Base-by-base conservation (phyloP, 2,113 vertebrate genomes). In the Steatornis caripensis region DNA sequence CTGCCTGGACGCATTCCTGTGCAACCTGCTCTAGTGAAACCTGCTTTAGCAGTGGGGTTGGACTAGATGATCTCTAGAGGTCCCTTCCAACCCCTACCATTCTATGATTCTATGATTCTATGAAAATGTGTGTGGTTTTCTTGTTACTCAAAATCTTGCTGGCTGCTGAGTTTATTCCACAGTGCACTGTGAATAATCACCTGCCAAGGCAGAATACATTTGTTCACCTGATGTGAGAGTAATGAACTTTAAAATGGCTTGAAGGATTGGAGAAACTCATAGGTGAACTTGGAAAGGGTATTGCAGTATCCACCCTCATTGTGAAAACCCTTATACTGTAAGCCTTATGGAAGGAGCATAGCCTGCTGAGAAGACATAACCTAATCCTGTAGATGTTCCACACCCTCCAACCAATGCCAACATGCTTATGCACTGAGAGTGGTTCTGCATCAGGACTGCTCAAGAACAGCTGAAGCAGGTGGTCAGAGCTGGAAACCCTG, bases 171-270 rank as follows among this genome's bases (percentile, higher is more conserved):
- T 83, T 78, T 78, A 29, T 72, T 83, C 58, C 18, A n/a, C 10
- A 23, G 46, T 21, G 21, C 68, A 20, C 19, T 83, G 6, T 78
- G 36, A 78, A 32, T 70, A 43, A 61, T 91, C 53, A 94, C 4
- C 53, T 91, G 32, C 36, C 13, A 39, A 37, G 39, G 53, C 36
- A 83, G 23, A 72, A 43, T 27, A 20, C 1, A 0, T 41, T 64
- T 75, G 8, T 71, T 77, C 22, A 71, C 26, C 29, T 79, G 17
- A 36, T 4, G 2, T 36, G 27, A 83, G 83, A 51, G 10, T 51
- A 37, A 36, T 1, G 1, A 39, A 15, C 37, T 65, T 82, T 90
- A 65, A 58, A 76, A 71, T 14, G n/a, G 8, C 0, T 0, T 49
- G 51, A 65, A 54, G n/a, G 71, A 82, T 48, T 48, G 22, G 22